Evolutionary conservation across 1,140 invertebrate genomes (phyloP).

Genomic region (Panagrolaimus sp.): DNA sequence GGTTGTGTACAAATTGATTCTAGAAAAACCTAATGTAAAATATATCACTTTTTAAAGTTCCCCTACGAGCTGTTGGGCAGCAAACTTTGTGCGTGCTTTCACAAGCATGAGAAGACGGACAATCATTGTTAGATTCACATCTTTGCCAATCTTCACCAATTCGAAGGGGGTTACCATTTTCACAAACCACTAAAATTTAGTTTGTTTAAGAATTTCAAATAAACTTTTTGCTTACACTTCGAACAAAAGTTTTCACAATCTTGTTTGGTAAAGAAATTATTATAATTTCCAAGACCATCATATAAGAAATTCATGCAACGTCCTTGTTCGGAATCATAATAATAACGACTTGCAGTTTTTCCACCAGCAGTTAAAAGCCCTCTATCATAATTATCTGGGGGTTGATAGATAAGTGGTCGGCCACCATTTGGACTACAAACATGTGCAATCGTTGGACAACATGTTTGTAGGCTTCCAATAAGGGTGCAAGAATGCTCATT

Average conservation of each 20-base stretch:
- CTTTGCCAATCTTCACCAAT: slow-evolving; percentile 58
- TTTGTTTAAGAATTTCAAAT: background rate
- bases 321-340: slow-evolving; percentile 55
- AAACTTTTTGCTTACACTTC: slow-evolving; percentile 37
- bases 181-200: slow-evolving; percentile 49
- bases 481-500: slow-evolving; percentile 47
- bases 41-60: too few relatives aligned
- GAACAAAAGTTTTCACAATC: slow-evolving; percentile 57
- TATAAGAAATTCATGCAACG: slow-evolving; percentile 51
- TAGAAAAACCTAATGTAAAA: slow-evolving; percentile 8
- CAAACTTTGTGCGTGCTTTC: slow-evolving; percentile 54
- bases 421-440: slow-evolving; percentile 14
- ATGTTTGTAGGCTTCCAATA: slow-evolving; percentile 54
- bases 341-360: slow-evolving; percentile 49
- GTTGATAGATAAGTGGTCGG: slow-evolving; percentile 29
- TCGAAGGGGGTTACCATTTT: slow-evolving; percentile 55
- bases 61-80: slow-evolving; percentile 55
- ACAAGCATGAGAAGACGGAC: slow-evolving; percentile 49
- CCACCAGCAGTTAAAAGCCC: slow-evolving; percentile 51
- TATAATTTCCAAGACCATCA: slow-evolving; percentile 54
- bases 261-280: slow-evolving; percentile 57
- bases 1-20: slow-evolving; percentile 58
- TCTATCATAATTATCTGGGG: slow-evolving; percentile 51
- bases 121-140: slow-evolving; percentile 49
- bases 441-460: slow-evolving; percentile 49